Percentiles rank a stretch among this genome's conserved stretches.
phyloP scores from a whole-genome alignment of 2,113 vertebrate species.

The Amblyopsis rosae region DNA sequence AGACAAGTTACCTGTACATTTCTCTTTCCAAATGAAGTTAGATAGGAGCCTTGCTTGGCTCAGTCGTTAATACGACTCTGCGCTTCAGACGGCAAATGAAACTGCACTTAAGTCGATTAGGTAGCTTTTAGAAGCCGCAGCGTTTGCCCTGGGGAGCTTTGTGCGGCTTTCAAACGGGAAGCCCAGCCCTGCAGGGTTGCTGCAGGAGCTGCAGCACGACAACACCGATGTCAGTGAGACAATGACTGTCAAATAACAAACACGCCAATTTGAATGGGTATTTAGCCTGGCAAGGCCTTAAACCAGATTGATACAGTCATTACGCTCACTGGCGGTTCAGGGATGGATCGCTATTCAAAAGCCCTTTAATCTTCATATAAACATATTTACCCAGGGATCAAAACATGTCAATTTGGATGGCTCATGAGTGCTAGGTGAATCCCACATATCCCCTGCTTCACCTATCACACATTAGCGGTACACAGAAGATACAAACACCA shows the following conservation, averaged over 20 bases:
- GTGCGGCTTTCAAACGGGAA: constrained; percentile 24
- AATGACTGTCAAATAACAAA: constrained; percentile 54
- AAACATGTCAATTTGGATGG: constrained; percentile 27
- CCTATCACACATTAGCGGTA: background rate
- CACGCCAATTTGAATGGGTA: constrained; percentile 53
- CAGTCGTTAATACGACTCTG: constrained; percentile 17
- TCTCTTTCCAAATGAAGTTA: constrained; percentile 45
- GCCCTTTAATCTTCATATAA: constrained; percentile 65
- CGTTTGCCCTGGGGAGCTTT: constrained; percentile 12
- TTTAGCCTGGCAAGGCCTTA: constrained; percentile 43
- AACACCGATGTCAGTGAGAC: constrained; percentile 23
- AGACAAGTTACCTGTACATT: constrained; percentile 50
- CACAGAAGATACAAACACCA: background rate
- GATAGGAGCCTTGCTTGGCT: constrained; percentile 38
- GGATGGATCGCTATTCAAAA: constrained; percentile 7
- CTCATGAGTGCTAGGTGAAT: constrained; percentile 18
- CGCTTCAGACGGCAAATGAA: constrained; percentile 43
- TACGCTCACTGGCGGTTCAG: constrained; percentile 37
- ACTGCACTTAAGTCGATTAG: constrained; percentile 49
- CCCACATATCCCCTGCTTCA: background rate
- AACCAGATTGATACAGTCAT: constrained; percentile 65
- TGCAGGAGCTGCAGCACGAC: constrained; percentile 22
- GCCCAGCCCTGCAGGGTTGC: constrained; percentile 11
- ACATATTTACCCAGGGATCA: constrained; percentile 32
- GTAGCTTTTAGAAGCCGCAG: constrained; percentile 34